Percentiles rank a stretch among this genome's conserved stretches.
Evolutionary conservation across 2,797 vertebrate genomes (phyloP).

Genomic region (Loris lydekkerianus): DNA sequence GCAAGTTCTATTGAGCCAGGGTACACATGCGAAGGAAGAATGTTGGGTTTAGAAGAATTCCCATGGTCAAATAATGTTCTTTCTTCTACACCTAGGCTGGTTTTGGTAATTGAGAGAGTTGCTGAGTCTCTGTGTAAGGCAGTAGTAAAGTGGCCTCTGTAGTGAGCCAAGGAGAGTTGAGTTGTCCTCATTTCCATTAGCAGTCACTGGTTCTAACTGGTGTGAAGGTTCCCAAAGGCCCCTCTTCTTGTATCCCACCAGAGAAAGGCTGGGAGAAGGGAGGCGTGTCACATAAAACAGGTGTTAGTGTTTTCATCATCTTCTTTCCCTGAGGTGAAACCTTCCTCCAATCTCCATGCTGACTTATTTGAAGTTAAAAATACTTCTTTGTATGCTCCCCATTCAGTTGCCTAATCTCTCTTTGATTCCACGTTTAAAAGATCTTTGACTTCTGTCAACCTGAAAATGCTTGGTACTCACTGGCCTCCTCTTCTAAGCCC

Average conservation of each 20-base stretch:
- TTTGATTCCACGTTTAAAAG: conserved; percentile 20
- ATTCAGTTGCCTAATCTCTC: background rate
- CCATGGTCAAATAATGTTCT: background rate
- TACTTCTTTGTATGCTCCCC: background rate
- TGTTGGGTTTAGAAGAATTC: background rate
- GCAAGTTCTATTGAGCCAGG: background rate
- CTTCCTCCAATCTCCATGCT: conserved; percentile 11
- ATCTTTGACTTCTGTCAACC: background rate
- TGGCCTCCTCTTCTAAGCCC: background rate
- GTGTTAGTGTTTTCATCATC: background rate
- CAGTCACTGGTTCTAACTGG: background rate
- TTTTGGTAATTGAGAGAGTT: background rate
- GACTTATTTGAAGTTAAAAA: conserved; percentile 36
- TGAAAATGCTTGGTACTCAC: background rate
- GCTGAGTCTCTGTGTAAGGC: background rate
- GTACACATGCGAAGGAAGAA: background rate
- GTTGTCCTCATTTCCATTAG: background rate
- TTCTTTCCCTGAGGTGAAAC: background rate
- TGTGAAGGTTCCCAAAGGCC: background rate
- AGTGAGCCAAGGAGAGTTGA: background rate
- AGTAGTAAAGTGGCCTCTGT: background rate
- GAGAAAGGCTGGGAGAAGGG: background rate
- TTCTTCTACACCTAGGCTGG: background rate
- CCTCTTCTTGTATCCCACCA: background rate
- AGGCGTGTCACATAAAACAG: background rate